phyloP scores from a whole-genome alignment of 2,113 vertebrate species.

The Noctilio leporinus region DNA sequence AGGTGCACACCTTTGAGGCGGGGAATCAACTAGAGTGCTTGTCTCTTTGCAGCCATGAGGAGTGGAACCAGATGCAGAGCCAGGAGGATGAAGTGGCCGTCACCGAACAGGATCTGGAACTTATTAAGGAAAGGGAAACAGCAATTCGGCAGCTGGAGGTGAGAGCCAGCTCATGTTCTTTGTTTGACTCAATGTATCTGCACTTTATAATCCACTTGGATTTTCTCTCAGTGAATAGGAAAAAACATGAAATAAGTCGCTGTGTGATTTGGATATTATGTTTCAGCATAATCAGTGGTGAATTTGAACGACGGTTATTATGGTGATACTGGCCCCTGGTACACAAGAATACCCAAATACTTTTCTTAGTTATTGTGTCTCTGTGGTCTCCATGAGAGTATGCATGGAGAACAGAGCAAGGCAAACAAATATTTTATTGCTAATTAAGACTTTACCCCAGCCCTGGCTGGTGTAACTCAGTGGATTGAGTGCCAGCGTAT shows the following conservation, averaged over 20 bases:
- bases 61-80: constrained; percentile 90
- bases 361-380: neutral
- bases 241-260: constrained; percentile 11
- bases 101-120: constrained; percentile 95
- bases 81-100: constrained; percentile 89
- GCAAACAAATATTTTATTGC: neutral
- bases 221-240: neutral
- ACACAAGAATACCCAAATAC: neutral
- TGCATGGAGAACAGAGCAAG: neutral
- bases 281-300: neutral
- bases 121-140: constrained; percentile 95
- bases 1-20: neutral
- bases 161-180: constrained; percentile 25
- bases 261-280: neutral
- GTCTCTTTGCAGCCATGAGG: constrained; percentile 86
- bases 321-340: neutral
- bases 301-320: neutral
- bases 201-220: neutral
- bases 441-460: neutral
- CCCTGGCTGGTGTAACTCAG: too few relatives aligned
- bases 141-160: constrained; percentile 96
- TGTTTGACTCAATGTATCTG: neutral
- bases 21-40: constrained; percentile 7
- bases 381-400: neutral
- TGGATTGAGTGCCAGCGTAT: too few relatives aligned